These are phyloP conservation scores for Aethina tumida DNA, from an alignment of 1,140 invertebrate species.

Conservation along the genomic window DNA sequence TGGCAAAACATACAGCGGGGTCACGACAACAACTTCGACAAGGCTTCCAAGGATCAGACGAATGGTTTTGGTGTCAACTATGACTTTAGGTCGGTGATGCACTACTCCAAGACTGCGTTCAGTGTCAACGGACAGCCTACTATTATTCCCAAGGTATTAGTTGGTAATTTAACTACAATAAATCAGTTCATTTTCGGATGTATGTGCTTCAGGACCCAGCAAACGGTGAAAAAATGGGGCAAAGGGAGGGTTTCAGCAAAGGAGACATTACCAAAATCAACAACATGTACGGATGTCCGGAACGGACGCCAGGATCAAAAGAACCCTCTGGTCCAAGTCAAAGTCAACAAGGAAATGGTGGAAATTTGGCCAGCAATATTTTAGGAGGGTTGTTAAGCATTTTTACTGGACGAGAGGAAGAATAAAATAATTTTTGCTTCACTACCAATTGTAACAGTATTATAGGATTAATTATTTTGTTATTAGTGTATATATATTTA, in stretches of 20 bases:
- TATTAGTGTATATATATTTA: too few relatives aligned
- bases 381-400: too few relatives aligned
- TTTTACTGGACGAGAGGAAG: too few relatives aligned
- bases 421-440: too few relatives aligned
- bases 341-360: too few relatives aligned
- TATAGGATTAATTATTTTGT: too few relatives aligned
- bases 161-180: neutral
- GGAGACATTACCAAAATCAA: constrained; percentile 64
- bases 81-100: constrained; percentile 77
- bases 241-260: constrained; percentile 60
- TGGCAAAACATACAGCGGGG: constrained; percentile 62
- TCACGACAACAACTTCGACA: constrained; percentile 58
- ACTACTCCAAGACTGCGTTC: constrained; percentile 70
- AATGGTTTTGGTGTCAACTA: constrained; percentile 57
- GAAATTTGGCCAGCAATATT: too few relatives aligned
- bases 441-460: too few relatives aligned
- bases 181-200: too few relatives aligned
- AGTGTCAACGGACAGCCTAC: constrained; percentile 61
- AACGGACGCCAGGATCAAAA: too few relatives aligned
- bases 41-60: constrained; percentile 43
- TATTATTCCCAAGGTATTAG: constrained; percentile 53
- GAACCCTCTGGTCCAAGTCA: too few relatives aligned
- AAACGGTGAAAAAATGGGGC: constrained; percentile 42
- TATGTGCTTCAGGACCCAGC: constrained; percentile 18
- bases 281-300: constrained; percentile 60